Base-by-base conservation (phyloP, 2,888 invertebrate species). In the Abscondita cerata region DNA sequence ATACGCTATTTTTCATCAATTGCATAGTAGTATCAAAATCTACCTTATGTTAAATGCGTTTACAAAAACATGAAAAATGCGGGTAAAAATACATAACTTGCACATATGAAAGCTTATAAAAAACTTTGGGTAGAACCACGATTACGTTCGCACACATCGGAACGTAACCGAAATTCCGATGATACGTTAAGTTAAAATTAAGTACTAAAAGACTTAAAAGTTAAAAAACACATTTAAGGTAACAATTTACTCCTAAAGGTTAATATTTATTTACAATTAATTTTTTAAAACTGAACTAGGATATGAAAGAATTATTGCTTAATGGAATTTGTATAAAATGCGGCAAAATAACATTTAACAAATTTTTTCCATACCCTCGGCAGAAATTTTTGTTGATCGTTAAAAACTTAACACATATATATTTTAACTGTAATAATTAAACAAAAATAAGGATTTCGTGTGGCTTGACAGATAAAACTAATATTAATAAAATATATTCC, bases 1-100 rank as follows among this genome's bases (percentile, higher is more conserved):
- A 64, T 51, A 40, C 19, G 36, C 36, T n/a, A 36, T 36, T 12
- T 9, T 36, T 36, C 25, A 25, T 25, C 25, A 25, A 4, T 36
- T 36, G 36, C 46, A 61, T 65, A 59, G 65, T 64, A 69, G 66
- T 66, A 69, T 69, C 65, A 72, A 72, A 73, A 72, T 62, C 47
- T 61, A 61, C 46, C 55, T 61, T 56, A 44, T 18, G 19, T 18
- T 36, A 36, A 16, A 44, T 18, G n/a, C 19, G 44, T 19, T 44
- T 44, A 18, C 44, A 25, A 25, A 25, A 6, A 25, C 6, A 25
- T 25, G 25, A 25, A 25, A 25, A 25, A 25, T 25, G 25, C 25
- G 25, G 25, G 25, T 25, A 25, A 25, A 25, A 25, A 25, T 25
- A 25, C 25, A 25, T 25, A 25, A 25, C 25, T 25, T 25, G 25